Percentiles rank a stretch among this genome's conserved stretches.
These are phyloP conservation scores for Parnassius apollo DNA, from an alignment of 2,888 invertebrate genomes.

Conservation along the genomic window DNA sequence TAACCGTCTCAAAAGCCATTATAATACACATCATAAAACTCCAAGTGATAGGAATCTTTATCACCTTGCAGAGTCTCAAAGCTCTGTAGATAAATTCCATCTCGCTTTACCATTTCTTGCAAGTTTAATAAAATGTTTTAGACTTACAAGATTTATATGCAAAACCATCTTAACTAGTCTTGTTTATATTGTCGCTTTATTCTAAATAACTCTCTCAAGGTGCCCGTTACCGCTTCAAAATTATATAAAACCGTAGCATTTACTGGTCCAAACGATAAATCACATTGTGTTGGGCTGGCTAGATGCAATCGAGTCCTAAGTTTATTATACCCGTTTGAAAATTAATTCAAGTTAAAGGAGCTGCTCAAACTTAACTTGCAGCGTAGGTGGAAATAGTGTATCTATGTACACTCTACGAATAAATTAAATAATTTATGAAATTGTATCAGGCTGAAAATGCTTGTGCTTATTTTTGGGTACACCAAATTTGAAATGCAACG, in stretches of 20 bases:
- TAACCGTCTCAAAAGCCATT: too few relatives aligned
- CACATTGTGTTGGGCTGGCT: conserved; percentile 14
- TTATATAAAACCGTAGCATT: conserved; percentile 25
- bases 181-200: conserved; percentile 19
- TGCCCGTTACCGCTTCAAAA: conserved; percentile 21
- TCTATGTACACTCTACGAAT: conserved; percentile 14
- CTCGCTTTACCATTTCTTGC: neutral
- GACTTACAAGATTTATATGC: conserved; percentile 3
- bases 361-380: conserved; percentile 6
- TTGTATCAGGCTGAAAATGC: neutral
- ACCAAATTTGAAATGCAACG: too few relatives aligned
- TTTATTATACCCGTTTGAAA: conserved; percentile 23
- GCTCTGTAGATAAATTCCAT: too few relatives aligned
- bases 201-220: conserved; percentile 18
- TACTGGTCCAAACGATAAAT: conserved; percentile 20
- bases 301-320: conserved; percentile 24
- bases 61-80: too few relatives aligned
- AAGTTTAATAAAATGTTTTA: conserved; percentile 13
- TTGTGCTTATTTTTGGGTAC: too few relatives aligned
- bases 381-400: conserved; percentile 23
- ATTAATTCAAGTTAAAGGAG: conserved; percentile 28
- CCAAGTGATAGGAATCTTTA: too few relatives aligned
- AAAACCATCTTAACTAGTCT: conserved; percentile 6
- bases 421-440: conserved; percentile 19
- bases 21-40: too few relatives aligned